These are phyloP conservation scores for Lepidostoma basale DNA, from an alignment of 1,140 invertebrate genomes.

Conservation along the genomic window DNA sequence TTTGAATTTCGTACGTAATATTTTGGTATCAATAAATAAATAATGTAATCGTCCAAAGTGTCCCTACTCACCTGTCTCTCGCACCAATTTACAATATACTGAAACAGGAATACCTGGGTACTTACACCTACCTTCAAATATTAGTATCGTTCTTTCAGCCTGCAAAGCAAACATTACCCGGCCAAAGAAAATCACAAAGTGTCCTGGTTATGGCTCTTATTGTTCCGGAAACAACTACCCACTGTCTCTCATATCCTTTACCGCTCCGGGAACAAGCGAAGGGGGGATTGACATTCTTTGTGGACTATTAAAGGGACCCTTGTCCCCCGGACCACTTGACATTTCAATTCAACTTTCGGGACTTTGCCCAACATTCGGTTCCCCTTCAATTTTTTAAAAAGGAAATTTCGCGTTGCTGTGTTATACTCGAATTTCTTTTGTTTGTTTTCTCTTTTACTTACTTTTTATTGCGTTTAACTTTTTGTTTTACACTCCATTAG, in stretches of 20 bases:
- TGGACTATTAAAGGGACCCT: conserved; percentile 30
- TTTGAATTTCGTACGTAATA: no score
- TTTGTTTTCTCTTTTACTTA: not conserved
- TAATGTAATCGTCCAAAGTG: no score
- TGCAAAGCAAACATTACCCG: not conserved
- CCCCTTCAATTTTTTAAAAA: conserved; percentile 9
- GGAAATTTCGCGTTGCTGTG: no score
- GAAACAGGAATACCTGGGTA: no score
- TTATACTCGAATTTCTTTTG: not conserved
- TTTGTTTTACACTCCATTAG: no score
- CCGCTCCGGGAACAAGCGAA: not conserved
- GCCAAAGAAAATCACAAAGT: not conserved
- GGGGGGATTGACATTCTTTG: conserved; percentile 24
- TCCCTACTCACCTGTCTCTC: no score
- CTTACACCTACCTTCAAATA: no score
- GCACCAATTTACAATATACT: no score
- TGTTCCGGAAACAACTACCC: no score
- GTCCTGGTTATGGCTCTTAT: not conserved
- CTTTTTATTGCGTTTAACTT: not conserved
- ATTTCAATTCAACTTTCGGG: conserved; percentile 31
- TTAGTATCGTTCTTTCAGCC: no score
- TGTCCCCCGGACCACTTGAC: conserved; percentile 25
- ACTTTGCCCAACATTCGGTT: not conserved
- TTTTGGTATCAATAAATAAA: no score
- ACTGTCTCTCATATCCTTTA: conserved; percentile 18